These are phyloP conservation scores for Otis tarda DNA, from an alignment of 2,113 vertebrate species.

Conservation along the genomic window DNA sequence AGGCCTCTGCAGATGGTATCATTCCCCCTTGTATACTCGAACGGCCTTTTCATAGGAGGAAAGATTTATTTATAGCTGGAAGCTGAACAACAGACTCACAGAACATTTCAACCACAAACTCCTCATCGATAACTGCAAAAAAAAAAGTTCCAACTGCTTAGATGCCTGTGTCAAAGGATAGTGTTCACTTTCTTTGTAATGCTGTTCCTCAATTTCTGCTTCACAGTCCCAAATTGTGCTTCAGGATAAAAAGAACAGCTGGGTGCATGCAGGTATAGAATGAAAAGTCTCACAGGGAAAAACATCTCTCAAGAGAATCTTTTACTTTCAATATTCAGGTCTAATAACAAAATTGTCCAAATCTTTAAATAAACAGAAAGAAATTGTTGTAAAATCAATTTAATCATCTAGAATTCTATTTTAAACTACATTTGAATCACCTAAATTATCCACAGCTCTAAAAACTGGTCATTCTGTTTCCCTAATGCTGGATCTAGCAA, in stretches of 20 bases:
- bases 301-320: background rate
- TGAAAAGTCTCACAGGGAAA: background rate
- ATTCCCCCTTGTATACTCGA: fast-evolving
- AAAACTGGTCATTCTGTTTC: background rate
- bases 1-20: background rate
- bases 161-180: background rate
- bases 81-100: background rate
- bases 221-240: background rate
- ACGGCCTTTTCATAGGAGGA: background rate
- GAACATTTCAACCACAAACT: background rate
- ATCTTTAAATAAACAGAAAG: background rate
- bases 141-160: background rate
- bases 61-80: background rate
- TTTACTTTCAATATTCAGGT: background rate
- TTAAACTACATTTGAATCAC: background rate
- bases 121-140: background rate
- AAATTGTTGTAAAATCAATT: background rate
- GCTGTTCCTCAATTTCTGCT: background rate
- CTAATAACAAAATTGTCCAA: background rate
- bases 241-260: background rate
- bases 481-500: background rate
- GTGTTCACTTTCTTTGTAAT: background rate
- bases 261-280: background rate
- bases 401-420: background rate
- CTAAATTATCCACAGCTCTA: background rate